Conservation (phyloP, 1,140 invertebrate genomes). For the Caligus rogercresseyi region DNA sequence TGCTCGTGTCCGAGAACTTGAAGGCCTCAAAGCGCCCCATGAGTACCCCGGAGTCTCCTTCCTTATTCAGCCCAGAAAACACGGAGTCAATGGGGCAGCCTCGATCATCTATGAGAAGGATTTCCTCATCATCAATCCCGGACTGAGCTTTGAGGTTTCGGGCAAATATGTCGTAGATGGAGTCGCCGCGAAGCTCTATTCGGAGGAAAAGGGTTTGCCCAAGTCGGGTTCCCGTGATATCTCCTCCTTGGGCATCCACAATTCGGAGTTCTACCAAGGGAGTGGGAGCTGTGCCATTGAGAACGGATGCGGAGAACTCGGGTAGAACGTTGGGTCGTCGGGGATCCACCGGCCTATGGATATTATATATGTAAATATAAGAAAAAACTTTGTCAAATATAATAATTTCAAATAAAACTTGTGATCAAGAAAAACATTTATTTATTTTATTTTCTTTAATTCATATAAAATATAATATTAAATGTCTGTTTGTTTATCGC, state of each 20-base stretch:
- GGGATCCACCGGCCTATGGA: neutral
- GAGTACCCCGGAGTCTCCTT: conserved; percentile 30
- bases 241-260: conserved; percentile 27
- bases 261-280: conserved; percentile 30
- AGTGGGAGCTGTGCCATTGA: conserved; percentile 30
- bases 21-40: conserved; percentile 44
- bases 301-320: conserved; percentile 26
- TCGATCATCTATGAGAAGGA: conserved; percentile 34
- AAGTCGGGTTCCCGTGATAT: conserved; percentile 28
- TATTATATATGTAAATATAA: no score
- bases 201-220: conserved; percentile 29
- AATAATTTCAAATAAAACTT: neutral
- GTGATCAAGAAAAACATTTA: no score
- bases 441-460: no score
- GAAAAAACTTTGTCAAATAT: neutral
- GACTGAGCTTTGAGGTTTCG: conserved; percentile 33
- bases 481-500: no score
- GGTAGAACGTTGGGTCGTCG: neutral
- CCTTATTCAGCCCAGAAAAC: conserved; percentile 34
- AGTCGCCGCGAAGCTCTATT: conserved; percentile 30
- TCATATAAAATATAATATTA: no score
- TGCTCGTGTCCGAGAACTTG: conserved; percentile 46
- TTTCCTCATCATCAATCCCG: conserved; percentile 32
- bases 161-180: conserved; percentile 19
- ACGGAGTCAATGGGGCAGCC: conserved; percentile 37